Conservation (phyloP, 2,888 invertebrate species). For the Gandaritis pyraliata region DNA sequence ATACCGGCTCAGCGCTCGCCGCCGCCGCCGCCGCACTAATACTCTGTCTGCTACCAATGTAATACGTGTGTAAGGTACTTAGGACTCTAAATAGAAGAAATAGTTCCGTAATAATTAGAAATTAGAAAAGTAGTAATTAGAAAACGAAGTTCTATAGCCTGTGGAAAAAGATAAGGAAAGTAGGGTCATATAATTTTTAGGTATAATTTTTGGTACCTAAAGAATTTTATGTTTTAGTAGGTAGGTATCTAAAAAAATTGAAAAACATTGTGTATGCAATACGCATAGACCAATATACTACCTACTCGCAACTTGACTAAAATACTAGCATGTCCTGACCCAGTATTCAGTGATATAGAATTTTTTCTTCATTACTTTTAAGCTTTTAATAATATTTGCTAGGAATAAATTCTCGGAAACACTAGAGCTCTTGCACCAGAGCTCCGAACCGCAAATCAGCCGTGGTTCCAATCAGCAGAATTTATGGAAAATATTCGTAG, state of each 20-base stretch:
- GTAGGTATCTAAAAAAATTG: too few species aligned
- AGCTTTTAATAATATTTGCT: conserved; percentile 4
- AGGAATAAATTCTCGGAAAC: conserved; percentile 18
- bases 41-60: conserved; percentile 43
- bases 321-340: neutral
- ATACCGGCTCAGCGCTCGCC: conserved; percentile 45
- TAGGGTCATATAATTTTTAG: too few species aligned
- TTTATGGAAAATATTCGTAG: conserved; percentile 50
- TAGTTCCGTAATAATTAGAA: neutral
- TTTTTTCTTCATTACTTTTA: conserved; percentile 9
- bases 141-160: conserved; percentile 1
- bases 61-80: conserved; percentile 46
- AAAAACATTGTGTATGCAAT: too few species aligned
- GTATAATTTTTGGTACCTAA: too few species aligned
- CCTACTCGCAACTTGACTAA: neutral
- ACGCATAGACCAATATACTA: too few species aligned
- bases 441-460: conserved; percentile 37
- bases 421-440: conserved; percentile 32
- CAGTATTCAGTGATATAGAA: neutral
- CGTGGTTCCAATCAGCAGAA: conserved; percentile 49
- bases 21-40: conserved; percentile 38
- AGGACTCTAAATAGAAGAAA: conserved; percentile 30
- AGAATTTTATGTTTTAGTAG: too few species aligned
- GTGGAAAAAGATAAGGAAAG: neutral
- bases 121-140: too few species aligned